These are phyloP conservation scores for Aricia artaxerxes DNA, from an alignment of 2,888 invertebrate genomes.

Conservation along the genomic window DNA sequence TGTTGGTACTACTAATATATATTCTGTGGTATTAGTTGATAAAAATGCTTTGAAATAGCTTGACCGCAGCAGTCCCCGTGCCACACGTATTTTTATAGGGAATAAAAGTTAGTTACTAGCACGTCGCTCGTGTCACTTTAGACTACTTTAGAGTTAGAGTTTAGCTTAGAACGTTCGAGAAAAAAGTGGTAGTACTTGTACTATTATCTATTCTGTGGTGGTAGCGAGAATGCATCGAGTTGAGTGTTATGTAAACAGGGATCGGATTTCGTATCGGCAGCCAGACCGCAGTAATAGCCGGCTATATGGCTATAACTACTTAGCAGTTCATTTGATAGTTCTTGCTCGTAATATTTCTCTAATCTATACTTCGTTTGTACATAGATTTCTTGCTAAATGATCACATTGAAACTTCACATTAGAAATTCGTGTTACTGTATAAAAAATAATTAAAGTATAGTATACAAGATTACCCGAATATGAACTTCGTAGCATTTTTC, in stretches of 20 bases:
- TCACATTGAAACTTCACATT: not conserved
- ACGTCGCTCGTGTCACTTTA: not conserved
- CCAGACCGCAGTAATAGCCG: constrained; percentile 35
- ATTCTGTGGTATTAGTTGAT: no score
- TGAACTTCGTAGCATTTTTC: no score
- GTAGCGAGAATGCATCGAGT: constrained; percentile 31
- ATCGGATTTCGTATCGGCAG: constrained; percentile 52
- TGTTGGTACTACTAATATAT: no score
- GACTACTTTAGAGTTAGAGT: no score
- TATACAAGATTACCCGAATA: no score
- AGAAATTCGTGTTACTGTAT: not conserved
- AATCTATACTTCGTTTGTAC: not conserved
- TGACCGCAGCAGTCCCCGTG: no score
- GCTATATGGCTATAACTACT: not conserved
- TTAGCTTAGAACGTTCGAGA: constrained; percentile 23
- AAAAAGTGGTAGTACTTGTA: constrained; percentile 19
- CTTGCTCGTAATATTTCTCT: not conserved
- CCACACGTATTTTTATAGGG: not conserved
- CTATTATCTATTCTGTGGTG: no score
- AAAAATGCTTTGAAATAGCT: no score
- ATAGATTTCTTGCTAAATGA: not conserved
- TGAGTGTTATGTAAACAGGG: constrained; percentile 57
- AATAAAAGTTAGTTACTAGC: not conserved
- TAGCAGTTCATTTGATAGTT: not conserved
- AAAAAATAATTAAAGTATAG: not conserved